These are phyloP conservation scores for Dissostichus mawsoni DNA, from an alignment of 2,113 vertebrate species.

Conservation along the genomic window DNA sequence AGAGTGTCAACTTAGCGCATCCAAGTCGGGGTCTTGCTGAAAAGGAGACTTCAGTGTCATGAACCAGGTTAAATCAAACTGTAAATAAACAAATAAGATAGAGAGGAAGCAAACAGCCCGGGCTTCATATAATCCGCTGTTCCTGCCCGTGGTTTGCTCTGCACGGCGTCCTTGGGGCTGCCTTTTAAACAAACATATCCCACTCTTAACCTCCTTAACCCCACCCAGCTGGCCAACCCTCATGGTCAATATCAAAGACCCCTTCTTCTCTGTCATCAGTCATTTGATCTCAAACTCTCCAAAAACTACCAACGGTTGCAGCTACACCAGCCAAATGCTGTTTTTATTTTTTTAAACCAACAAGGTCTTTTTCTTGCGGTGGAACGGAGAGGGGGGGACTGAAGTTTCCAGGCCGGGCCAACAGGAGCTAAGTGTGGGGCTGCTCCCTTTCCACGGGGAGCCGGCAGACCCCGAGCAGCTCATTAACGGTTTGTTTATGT, in stretches of 20 bases:
- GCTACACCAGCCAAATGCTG: constrained; percentile 51
- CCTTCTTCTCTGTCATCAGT: constrained; percentile 76
- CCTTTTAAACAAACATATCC: constrained; percentile 74
- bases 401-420: constrained; percentile 66
- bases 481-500: constrained; percentile 82
- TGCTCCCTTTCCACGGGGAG: constrained; percentile 71
- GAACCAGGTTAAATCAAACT: constrained; percentile 37
- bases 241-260: constrained; percentile 76
- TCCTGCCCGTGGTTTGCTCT: constrained; percentile 42
- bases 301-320: constrained; percentile 57
- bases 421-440: constrained; percentile 66
- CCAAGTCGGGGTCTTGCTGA: not conserved
- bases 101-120: constrained; percentile 73
- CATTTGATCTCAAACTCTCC: constrained; percentile 69
- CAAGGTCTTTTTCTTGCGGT: constrained; percentile 70
- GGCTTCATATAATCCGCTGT: constrained; percentile 71
- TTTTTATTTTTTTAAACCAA: constrained; percentile 61
- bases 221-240: constrained; percentile 60
- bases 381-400: constrained; percentile 36
- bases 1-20: not conserved
- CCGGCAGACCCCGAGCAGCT: constrained; percentile 56
- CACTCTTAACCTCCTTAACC: constrained; percentile 61
- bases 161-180: constrained; percentile 46
- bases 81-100: constrained; percentile 19
- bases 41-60: constrained; percentile 22